phyloP scores from a whole-genome alignment of 2,113 vertebrate species.

The Ophthalmolycus amberensis region DNA sequence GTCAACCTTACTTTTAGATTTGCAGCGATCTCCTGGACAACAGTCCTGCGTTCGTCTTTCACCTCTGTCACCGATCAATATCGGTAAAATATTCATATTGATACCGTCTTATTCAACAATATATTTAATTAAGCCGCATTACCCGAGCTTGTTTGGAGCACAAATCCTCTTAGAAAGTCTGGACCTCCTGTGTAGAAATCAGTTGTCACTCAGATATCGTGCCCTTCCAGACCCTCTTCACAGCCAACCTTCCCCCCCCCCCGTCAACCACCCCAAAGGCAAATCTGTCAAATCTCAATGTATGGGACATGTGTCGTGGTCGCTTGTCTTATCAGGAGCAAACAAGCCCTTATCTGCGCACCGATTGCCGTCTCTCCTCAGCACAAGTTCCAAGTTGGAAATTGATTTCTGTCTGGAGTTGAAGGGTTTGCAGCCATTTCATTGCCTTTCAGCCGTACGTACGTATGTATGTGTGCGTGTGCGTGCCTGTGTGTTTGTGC shows the following conservation, averaged over 20 bases:
- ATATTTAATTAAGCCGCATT: not conserved
- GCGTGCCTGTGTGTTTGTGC: not conserved
- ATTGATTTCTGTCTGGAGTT: constrained; percentile 74
- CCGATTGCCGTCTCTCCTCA: constrained; percentile 67
- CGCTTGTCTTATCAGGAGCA: constrained; percentile 69
- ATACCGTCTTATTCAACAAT: not conserved
- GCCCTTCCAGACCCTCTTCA: constrained; percentile 7
- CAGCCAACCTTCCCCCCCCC: not conserved
- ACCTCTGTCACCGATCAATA: not conserved
- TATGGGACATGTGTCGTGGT: constrained; percentile 62
- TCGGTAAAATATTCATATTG: not conserved
- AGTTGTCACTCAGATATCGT: constrained; percentile 15
- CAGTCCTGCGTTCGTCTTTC: not conserved
- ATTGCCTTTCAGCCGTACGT: constrained; percentile 38
- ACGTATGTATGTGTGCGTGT: constrained; percentile 9
- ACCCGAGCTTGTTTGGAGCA: not conserved
- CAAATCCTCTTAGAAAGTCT: not conserved
- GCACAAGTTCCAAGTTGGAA: constrained; percentile 67
- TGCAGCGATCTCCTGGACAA: not conserved
- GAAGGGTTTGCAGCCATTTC: constrained; percentile 57
- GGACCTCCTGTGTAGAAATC: constrained; percentile 6
- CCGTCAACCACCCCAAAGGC: constrained; percentile 44
- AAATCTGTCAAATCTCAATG: constrained; percentile 70
- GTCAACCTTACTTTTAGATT: not conserved
- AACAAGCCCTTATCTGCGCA: constrained; percentile 75